These are phyloP conservation scores for Magallana ariakensis DNA, from an alignment of 1,140 invertebrate species.

Conservation along the genomic window DNA sequence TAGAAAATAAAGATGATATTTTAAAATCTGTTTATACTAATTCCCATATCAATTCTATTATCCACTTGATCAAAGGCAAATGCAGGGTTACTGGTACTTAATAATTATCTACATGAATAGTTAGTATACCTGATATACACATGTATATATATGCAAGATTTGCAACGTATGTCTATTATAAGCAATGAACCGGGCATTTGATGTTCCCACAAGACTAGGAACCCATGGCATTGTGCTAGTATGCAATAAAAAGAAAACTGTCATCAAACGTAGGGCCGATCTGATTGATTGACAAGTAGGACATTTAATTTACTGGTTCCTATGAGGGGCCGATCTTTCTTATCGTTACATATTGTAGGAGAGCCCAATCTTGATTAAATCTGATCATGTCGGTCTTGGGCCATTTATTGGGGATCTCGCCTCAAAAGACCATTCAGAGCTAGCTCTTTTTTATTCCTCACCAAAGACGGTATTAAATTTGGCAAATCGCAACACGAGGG, in stretches of 20 bases:
- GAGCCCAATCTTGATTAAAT: conserved; percentile 1
- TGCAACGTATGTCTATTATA: too few relatives aligned
- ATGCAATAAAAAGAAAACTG: not conserved
- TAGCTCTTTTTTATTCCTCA: conserved; percentile 18
- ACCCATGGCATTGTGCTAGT: too few relatives aligned
- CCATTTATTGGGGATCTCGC: not conserved
- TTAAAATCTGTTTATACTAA: too few relatives aligned
- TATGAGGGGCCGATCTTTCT: not conserved
- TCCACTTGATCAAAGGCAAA: too few relatives aligned
- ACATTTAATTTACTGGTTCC: conserved; percentile 26
- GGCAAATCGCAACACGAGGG: conserved; percentile 8
- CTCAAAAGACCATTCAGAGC: not conserved
- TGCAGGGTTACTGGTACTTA: too few relatives aligned
- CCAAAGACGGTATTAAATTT: not conserved
- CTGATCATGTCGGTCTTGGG: not conserved
- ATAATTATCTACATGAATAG: too few relatives aligned
- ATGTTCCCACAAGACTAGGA: too few relatives aligned
- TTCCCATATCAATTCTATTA: too few relatives aligned
- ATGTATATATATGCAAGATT: too few relatives aligned
- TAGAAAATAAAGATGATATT: too few relatives aligned
- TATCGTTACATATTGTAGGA: not conserved
- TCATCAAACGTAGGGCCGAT: not conserved
- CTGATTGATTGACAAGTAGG: conserved; percentile 7
- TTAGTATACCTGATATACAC: too few relatives aligned
- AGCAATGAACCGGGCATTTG: too few relatives aligned